phyloP scores from a whole-genome alignment of 2,888 invertebrate species.

The Conops quadrifasciatus region DNA sequence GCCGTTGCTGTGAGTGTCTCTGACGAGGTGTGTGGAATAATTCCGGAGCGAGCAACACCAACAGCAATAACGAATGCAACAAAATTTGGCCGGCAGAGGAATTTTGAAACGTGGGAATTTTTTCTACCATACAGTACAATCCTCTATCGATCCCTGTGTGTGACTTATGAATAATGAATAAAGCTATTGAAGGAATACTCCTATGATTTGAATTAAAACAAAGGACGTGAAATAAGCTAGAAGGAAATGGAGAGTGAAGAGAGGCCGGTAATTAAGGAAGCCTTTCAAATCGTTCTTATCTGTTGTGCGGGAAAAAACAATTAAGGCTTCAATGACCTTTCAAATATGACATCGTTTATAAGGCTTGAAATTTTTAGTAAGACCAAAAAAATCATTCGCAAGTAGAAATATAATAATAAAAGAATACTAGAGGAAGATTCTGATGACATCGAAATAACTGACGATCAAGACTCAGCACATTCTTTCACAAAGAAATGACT shows the following conservation, averaged over 20 bases:
- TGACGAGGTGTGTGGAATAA: slow-evolving; percentile 2
- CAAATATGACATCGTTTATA: not conserved
- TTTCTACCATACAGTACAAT: no score
- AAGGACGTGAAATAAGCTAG: not conserved
- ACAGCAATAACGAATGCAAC: slow-evolving; percentile 15
- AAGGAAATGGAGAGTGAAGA: not conserved
- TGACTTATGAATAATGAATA: no score
- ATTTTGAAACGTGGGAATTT: slow-evolving; percentile 32
- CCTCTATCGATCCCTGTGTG: not conserved
- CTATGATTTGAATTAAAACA: not conserved
- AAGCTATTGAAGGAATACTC: not conserved
- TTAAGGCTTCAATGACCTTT: not conserved
- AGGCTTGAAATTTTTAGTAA: not conserved
- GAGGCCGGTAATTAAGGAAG: slow-evolving; percentile 5
- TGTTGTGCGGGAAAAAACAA: not conserved
- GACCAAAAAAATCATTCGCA: no score
- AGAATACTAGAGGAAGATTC: no score
- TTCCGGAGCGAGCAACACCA: not conserved
- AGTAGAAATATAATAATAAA: no score
- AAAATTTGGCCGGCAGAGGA: slow-evolving; percentile 14
- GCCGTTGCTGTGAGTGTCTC: not conserved
- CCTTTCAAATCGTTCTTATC: not conserved
- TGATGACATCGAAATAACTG: no score
- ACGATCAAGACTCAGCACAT: no score
- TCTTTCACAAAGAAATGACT: no score